phyloP scores from a whole-genome alignment of 2,113 vertebrate genomes.

The Hippotragus niger region DNA sequence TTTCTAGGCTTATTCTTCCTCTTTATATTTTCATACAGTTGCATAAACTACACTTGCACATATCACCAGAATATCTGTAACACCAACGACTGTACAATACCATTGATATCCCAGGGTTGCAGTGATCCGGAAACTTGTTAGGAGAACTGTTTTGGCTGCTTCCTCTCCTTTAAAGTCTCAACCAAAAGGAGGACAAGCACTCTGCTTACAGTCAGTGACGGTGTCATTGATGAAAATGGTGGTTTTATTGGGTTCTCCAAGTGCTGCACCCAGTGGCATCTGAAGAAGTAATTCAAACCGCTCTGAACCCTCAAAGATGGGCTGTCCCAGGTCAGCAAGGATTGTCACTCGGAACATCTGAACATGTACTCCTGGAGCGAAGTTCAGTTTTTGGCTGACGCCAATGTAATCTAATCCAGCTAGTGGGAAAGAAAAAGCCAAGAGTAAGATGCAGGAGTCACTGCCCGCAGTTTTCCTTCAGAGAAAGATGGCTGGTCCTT shows the following conservation, averaged over 20 bases:
- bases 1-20: neutral
- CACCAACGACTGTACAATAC: neutral
- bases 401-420: conserved; percentile 89
- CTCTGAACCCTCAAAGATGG: conserved; percentile 86
- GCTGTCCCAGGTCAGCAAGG: conserved; percentile 86
- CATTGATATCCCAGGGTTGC: neutral
- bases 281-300: conserved; percentile 87
- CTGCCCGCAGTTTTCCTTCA: neutral
- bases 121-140: neutral
- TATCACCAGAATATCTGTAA: neutral
- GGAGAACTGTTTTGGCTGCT: neutral
- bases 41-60: neutral
- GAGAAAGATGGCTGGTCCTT: neutral
- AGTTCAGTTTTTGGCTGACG: conserved; percentile 87
- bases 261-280: conserved; percentile 85
- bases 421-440: conserved; percentile 60
- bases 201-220: conserved; percentile 81
- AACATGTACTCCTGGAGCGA: conserved; percentile 85
- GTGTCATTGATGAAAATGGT: conserved; percentile 87
- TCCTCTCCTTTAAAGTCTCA: neutral
- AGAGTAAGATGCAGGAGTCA: neutral
- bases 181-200: neutral
- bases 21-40: neutral
- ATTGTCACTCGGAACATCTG: conserved; percentile 88
- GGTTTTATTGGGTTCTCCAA: conserved; percentile 88